Base-by-base conservation (phyloP, 2,888 invertebrate genomes). In the Smittia aterrima region DNA sequence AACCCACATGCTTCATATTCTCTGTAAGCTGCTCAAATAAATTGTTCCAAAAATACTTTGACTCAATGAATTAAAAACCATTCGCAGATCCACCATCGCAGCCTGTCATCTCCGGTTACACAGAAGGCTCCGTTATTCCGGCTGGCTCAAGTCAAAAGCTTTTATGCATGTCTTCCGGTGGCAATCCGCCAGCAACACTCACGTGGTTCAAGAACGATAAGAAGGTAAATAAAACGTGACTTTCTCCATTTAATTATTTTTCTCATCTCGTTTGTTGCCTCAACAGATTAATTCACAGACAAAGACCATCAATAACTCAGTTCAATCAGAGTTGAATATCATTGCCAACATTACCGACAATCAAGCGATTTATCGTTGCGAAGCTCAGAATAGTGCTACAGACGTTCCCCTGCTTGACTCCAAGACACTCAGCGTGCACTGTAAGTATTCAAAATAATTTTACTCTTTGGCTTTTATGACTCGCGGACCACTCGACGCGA, bases 131-230 rank as follows among this genome's bases (percentile, higher is more conserved):
- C 25, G 89, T 90, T 62, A 89, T 96, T 76, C 88, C 91, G 47
- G 92, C 93, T 20, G 96, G 96, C 11, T 91, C 92, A 0, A 87
- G 92, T 1, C 91, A 95, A 81, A 92, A 91, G 81, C 87, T 98
- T 78, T 91, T 93, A 54, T 99, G 98, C 82, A 91, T 93, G 66
- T 94, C 97, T 2, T 89, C 91, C 9, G 96, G 98, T 16, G 98
- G 98, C 66, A 97, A 98, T 84, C 98, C 98, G 9, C 85, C 93
- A 74, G 95, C 98, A 1, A 91, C 92, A 1, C 85, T 98, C 73
- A 92, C 92, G 6, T 99, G 98, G 98, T 97, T 90, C 83, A 95
- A 95, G 85, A 95, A 93, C 82, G 92, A 93, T 80, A 92, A 91
- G 82, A 92, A 92, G 90, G 95, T 94, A 84, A 81, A 83, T 27